Percentiles rank a stretch among this genome's conserved stretches.
Conservation (phyloP, 2,113 vertebrate species). For the Rallus limicola region DNA sequence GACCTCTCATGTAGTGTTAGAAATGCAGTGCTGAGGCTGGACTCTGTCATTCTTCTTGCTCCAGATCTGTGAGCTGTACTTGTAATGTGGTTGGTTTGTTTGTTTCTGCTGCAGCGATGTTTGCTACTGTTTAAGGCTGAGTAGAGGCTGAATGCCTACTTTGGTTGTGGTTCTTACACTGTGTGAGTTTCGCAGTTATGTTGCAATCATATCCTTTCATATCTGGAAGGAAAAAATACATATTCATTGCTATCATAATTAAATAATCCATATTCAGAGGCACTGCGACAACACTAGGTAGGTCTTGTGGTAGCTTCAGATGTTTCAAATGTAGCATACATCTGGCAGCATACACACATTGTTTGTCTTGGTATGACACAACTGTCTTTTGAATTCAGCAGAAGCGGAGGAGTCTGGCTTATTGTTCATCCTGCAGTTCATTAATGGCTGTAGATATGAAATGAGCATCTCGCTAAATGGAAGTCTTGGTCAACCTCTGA, state of each 20-base stretch:
- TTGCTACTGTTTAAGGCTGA: neutral
- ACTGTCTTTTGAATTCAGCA: slow-evolving; percentile 28
- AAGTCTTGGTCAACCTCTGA: slow-evolving; percentile 77
- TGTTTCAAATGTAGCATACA: neutral
- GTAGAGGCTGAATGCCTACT: neutral
- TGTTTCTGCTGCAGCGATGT: neutral
- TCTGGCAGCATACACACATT: neutral
- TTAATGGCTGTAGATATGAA: slow-evolving; percentile 74
- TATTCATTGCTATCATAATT: neutral
- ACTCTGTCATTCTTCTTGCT: neutral
- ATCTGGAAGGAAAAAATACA: neutral
- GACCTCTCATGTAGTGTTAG: neutral
- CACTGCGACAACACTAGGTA: neutral
- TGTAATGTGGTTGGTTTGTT: neutral
- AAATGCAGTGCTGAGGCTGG: neutral
- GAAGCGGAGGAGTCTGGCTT: slow-evolving; percentile 49
- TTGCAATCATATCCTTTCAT: neutral
- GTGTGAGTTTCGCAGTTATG: slow-evolving; percentile 13
- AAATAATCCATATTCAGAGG: neutral
- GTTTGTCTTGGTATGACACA: slow-evolving; percentile 42
- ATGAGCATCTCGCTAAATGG: slow-evolving; percentile 76
- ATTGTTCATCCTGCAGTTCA: slow-evolving; percentile 38
- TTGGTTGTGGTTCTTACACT: neutral
- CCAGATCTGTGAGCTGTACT: neutral
- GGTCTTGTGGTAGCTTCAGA: neutral